Base-by-base conservation (phyloP, 2,888 invertebrate species). In the Bembecia ichneumoniformis region DNA sequence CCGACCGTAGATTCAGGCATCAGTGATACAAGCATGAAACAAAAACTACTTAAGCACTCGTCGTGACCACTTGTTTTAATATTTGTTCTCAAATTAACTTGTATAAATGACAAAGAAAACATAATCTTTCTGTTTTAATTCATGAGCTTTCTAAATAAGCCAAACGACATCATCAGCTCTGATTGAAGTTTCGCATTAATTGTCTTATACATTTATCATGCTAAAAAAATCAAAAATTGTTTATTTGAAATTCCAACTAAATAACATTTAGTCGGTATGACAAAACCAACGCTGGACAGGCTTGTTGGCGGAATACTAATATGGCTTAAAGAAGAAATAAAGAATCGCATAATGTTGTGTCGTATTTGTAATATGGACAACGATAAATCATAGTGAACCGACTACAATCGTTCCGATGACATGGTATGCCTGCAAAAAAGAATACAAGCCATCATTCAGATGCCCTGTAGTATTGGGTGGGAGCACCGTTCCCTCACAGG, bases 351-450 rank as follows among this genome's bases (percentile, higher is more conserved):
- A 83, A 84, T 82, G 72, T 76, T 82, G 77, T 84, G 81, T 87
- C 82, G 84, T 83, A 87, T 87, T 87, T 84, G 84, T 86, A 83
- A 82, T 83, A 82, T 82, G 86, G 82, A 77, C 83, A 73, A 78
- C 84, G 75, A 86, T 87, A 86, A 84, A 86, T 87, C 86, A 87
- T 87, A 86, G 84, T 79, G 86, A 79, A 81, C 74, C 63, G 82
- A 77, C 79, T 80, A 84, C 86, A 86, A 80, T 83, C 86, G 84
- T 79, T 75, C 82, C 84, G 83, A 81, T 84, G 86, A 86, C 84
- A 83, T 87, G 86, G 84, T 71, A 83, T 83, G 77, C 72, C 62
- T 66, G 76, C 82, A 87, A 87, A 87, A 87, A 87, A 83, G 79
- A 81, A 82, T 82, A 80, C 77, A 81, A 76, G 77, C 78, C 68